Base-by-base conservation (phyloP, 2,797 vertebrate genomes). In the Sparidentex hasta region DNA sequence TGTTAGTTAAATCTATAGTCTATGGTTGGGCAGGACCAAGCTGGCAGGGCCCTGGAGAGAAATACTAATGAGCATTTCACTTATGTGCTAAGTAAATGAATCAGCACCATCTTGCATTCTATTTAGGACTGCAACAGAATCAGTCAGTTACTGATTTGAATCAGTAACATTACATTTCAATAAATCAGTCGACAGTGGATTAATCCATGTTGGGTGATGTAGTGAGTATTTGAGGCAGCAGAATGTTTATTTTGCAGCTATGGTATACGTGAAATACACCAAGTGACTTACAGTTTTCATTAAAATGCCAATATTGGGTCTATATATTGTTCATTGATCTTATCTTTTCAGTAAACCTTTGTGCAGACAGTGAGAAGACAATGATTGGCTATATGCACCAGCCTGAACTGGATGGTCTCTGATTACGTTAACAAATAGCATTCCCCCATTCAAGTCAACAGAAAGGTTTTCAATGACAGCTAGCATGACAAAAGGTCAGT, bases 381-480 rank as follows among this genome's bases (percentile, higher is more conserved):
- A 76, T n/a, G 33, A 65, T 56, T 27, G 64, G 47, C 59, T 78
- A 33, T 74, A 71, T 57, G 51, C 76, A 74, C 23, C 70, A 72
- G 65, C 63, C 68, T 50, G 57, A 72, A 87, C 74, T n/a, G 57
- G 41, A 62, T 69, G 64, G 64, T 69, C 78, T 75, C 88, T 94
- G 94, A 94, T 95, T 93, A 94, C 88, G 71, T 94, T 94, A 94
- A 94, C 94, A 95, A 95, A 95, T 91, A 93, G 88, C 89, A 90
- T 92, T 93, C 82, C 78, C 38, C 88, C 76, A 92, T 94, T 95
- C 92, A 93, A 94, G 93, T 92, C 94, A 93, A 93, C 92, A 92
- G 89, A 95, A 95, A 94, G 94, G 94, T 95, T 95, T 92, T 93
- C 92, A 93, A 86, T 95, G 94, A 95, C 94, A 94, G 94, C 91